phyloP scores from a whole-genome alignment of 2,888 invertebrate species.

The Latrodectus hesperus region DNA sequence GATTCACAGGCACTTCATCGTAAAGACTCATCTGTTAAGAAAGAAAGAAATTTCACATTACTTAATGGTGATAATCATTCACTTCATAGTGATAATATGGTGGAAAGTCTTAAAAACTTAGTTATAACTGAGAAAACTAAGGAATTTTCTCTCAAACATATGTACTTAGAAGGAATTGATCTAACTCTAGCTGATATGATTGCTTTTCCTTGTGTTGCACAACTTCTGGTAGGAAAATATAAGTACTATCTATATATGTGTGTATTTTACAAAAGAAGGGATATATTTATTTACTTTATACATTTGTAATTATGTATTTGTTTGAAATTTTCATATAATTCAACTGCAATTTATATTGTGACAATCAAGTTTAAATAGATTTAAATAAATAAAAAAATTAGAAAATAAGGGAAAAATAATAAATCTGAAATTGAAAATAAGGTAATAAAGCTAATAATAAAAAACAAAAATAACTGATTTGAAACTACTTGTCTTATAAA shows the following conservation, averaged over 20 bases:
- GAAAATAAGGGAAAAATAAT: too few relatives aligned
- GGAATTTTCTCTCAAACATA: slow-evolving; percentile 77
- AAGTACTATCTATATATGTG: background rate
- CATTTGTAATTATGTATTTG: too few relatives aligned
- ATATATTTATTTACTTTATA: too few relatives aligned
- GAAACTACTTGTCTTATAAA: too few relatives aligned
- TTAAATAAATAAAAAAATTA: too few relatives aligned
- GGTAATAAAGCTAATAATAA: too few relatives aligned
- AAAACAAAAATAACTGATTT: too few relatives aligned
- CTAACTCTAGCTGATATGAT: slow-evolving; percentile 89
- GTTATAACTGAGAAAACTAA: slow-evolving; percentile 56
- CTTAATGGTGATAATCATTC: slow-evolving; percentile 23
- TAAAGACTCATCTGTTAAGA: background rate
- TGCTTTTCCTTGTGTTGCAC: slow-evolving; percentile 82
- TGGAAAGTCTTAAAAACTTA: slow-evolving; percentile 30
- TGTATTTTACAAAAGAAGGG: background rate
- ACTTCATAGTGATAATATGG: slow-evolving; percentile 6
- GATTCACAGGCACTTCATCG: background rate
- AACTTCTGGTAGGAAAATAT: slow-evolving; percentile 73
- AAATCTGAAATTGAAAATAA: too few relatives aligned
- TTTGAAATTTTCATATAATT: too few relatives aligned
- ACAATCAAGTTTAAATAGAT: too few relatives aligned
- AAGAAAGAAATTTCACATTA: slow-evolving; percentile 21
- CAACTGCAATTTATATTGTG: too few relatives aligned
- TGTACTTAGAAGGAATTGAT: slow-evolving; percentile 87